Evolutionary conservation across 2,797 vertebrate genomes (phyloP), one percentile per base, ranked within the genome.

Genomic region (Pseudochromis fuscus): DNA sequence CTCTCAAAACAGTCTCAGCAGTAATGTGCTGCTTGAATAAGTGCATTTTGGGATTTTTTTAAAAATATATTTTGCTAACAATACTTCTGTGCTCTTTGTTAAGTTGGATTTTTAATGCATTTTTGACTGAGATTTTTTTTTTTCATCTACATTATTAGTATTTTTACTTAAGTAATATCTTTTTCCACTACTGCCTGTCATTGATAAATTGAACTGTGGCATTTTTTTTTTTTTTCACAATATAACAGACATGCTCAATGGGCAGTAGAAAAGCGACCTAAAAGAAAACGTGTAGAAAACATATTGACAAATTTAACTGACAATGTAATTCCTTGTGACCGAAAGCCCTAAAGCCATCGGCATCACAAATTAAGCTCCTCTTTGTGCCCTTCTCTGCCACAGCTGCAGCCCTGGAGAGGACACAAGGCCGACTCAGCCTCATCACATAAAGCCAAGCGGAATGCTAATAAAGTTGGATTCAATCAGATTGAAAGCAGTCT

Each of bases 391-490:
- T 67, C 78, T 63, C 83, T 64, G 72, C 88, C 77, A 88, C 90
- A 93, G 91, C 90, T 93, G 91, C 91, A 91, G 86, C 84, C 83
- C 7, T 45, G 70, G 86, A 87, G 79, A 90, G 85, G 85, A 92
- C 88, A 91, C 89, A 88, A 87, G 88, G 86, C 86, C 63, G 51
- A 62, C 85, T 90, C 80, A 82, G 84, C 87, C 84, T 88, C 88
- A 74, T 84, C 81, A 59, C 81, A 88, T 85, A 83, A 80, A 84
- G 82, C 78, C 85, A 82, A 72, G 67, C 81, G 48, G 90, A 92
- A 92, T 92, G 87, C 89, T 89, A 91, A 93, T 91, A 90, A 91
- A 89, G 85, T 83, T 84, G 81, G 84, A 91, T 87, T 91, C 89
- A 89, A 90, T 91, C 87, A 90, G 82, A 88, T 89, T 91, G 89